Base-by-base conservation (phyloP, 2,113 vertebrate species). In the Corydoras maculifer region DNA sequence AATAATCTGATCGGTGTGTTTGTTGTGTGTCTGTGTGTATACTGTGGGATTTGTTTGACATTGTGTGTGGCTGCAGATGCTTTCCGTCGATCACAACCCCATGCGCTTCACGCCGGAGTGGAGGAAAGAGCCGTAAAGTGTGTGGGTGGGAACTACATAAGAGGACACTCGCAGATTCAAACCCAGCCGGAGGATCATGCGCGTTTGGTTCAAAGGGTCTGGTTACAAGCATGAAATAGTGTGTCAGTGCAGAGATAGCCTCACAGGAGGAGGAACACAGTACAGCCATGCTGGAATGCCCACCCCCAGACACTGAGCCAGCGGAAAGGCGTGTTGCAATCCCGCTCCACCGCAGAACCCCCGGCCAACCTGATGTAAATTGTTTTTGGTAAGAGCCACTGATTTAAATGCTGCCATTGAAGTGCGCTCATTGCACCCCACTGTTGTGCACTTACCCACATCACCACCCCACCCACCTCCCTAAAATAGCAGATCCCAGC, bases 171-270 rank as follows among this genome's bases (percentile, higher is more conserved):
- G 69, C 66, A 72, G 63, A 60, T 74, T 76, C 9, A 68, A 68
- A 72, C 61, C 55, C 72, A 51, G 66, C 75, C 74, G 32, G 67
- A 81, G 77, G 63, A 78, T 80, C 31, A 62, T 67, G 14, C 15
- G 69, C 77, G 62, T 74, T 77, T 53, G 74, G 73, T 70, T 82
- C 66, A 70, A 78, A 83, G 70, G 69, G 64, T 31, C 25, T 75
- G 69, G 50, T 79, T 78, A 68, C 67, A 79, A 79, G 79, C 72
- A 58, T 72, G 57, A 57, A 69, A 72, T 64, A 77, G 68, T 75
- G 73, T 70, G 70, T 51, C 73, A 79, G 78, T 74, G 81, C 74
- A 54, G 66, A 63, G 69, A 59, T 62, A 67, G 65, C 73, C 74
- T 69, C 73, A 75, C 31, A 58, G 75, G 12, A 43, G 25, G 53